Percentiles rank a stretch among this genome's conserved stretches.
Conservation (phyloP, 2,113 vertebrate species). For the Dicerorhinus sumatrensis region DNA sequence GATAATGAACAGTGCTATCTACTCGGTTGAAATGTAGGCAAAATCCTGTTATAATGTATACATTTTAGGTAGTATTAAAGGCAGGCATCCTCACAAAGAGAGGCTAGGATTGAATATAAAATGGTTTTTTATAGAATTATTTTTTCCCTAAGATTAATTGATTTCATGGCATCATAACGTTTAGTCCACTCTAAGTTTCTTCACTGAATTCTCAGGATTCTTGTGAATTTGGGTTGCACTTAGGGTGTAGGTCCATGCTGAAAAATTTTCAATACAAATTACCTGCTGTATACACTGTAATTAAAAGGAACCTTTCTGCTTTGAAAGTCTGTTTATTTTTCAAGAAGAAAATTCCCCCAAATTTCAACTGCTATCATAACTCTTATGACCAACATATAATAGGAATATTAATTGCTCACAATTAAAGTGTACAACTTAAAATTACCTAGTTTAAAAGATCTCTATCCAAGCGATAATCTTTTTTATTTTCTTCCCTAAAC, state of each 20-base stretch:
- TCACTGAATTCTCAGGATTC: neutral
- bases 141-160: neutral
- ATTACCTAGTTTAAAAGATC: neutral
- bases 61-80: neutral
- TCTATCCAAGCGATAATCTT: neutral
- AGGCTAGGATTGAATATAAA: neutral
- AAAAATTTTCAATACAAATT: neutral
- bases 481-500: neutral
- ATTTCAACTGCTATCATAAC: neutral
- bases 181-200: neutral
- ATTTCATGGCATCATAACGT: neutral
- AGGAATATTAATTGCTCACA: neutral
- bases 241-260: neutral
- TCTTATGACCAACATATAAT: neutral
- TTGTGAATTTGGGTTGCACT: neutral
- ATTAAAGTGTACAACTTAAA: slow-evolving; percentile 11
- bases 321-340: neutral
- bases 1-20: neutral
- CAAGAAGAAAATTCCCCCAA: neutral
- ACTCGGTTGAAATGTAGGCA: neutral
- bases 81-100: neutral
- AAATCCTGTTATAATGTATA: neutral
- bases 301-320: neutral
- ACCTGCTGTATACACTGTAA: neutral
- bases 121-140: neutral